Evolutionary conservation across 2,888 invertebrate species (phyloP).

Genomic region (Helicoverpa assulta): DNA sequence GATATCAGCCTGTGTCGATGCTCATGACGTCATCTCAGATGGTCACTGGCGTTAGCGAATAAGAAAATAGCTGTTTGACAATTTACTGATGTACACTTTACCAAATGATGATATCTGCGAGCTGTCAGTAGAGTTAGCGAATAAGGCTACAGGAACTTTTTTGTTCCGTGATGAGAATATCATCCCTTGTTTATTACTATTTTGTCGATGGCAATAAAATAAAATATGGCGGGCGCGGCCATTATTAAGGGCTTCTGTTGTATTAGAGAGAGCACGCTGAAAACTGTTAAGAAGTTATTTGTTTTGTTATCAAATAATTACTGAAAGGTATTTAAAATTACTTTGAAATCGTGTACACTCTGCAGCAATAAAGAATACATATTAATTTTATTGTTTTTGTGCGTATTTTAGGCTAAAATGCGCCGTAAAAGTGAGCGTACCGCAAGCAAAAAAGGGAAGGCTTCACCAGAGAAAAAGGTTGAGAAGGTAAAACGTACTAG

Average conservation of each 20-base stretch:
- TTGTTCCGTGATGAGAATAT: not conserved
- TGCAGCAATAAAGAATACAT: not conserved
- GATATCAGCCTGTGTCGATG: no score
- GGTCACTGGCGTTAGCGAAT: no score
- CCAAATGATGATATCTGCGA: no score
- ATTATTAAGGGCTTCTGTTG: constrained; percentile 56
- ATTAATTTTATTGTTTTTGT: constrained; percentile 18
- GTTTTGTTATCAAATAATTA: constrained; percentile 14
- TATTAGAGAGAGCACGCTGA: constrained; percentile 52
- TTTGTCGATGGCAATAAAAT: constrained; percentile 33
- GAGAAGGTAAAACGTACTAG: constrained; percentile 89
- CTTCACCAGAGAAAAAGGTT: constrained; percentile 91
- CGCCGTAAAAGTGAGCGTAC: constrained; percentile 94
- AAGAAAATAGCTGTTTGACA: no score
- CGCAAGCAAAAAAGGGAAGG: constrained; percentile 91
- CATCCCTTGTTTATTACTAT: not conserved
- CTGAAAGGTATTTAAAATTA: constrained; percentile 21
- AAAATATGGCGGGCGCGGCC: constrained; percentile 54
- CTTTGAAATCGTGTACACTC: not conserved
- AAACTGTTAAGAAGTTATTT: constrained; percentile 16
- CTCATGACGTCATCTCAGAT: no score
- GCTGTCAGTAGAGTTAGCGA: no score
- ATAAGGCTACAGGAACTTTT: no score
- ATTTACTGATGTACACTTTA: no score
- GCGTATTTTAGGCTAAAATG: constrained; percentile 85